phyloP scores from a whole-genome alignment of 1,140 invertebrate species.

The Penaeus vannamei region DNA sequence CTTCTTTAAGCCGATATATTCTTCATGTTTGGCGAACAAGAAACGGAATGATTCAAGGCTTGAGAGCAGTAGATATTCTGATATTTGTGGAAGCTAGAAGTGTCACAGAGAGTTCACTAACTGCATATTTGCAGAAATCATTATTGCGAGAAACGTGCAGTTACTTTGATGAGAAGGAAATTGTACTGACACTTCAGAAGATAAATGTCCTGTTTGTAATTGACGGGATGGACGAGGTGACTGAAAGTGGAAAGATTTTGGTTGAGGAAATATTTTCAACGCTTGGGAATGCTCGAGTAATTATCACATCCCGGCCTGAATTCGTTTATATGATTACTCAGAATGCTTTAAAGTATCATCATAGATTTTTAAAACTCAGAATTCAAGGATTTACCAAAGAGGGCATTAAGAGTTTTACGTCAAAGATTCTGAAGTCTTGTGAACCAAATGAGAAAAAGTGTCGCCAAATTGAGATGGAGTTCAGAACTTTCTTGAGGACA shows the following conservation, averaged over 20 bases:
- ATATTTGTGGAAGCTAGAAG: constrained; percentile 44
- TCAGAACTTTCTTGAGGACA: constrained; percentile 24
- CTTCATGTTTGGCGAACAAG: constrained; percentile 41
- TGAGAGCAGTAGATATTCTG: constrained; percentile 42
- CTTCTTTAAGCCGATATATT: constrained; percentile 45
- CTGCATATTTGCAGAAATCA: constrained; percentile 1
- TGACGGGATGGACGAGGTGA: constrained; percentile 57
- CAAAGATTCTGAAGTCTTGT: constrained; percentile 15
- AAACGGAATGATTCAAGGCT: not conserved
- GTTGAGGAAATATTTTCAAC: constrained; percentile 45
- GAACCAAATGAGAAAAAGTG: constrained; percentile 10
- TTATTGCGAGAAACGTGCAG: constrained; percentile 51
- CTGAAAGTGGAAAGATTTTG: constrained; percentile 11
- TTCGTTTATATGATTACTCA: constrained; percentile 17
- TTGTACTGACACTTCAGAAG: constrained; percentile 32
- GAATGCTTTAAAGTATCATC: constrained; percentile 1
- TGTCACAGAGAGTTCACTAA: constrained; percentile 33
- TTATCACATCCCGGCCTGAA: constrained; percentile 51
- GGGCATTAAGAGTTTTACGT: constrained; percentile 23
- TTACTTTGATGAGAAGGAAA: constrained; percentile 48
- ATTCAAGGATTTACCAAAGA: constrained; percentile 44
- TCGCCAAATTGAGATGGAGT: constrained; percentile 30
- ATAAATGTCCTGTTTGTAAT: constrained; percentile 43
- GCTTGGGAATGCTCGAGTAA: constrained; percentile 20
- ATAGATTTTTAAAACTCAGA: constrained; percentile 16